Evolutionary conservation across 1,140 invertebrate genomes (phyloP), one percentile per base, ranked within the genome.

Genomic region (Bombus superbus): DNA sequence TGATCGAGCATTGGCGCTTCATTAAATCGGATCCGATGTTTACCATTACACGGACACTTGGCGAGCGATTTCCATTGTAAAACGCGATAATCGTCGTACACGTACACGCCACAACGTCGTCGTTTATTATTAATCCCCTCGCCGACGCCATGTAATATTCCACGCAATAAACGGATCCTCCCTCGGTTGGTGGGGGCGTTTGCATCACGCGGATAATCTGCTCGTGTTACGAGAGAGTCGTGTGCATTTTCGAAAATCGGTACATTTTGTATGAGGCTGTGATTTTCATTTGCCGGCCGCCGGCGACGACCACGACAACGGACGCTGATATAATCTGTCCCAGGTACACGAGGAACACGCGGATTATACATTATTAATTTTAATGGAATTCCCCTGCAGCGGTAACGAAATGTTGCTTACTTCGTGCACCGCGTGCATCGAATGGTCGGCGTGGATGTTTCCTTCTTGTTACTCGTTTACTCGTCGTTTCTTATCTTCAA

Each of bases 361-460:
- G 64, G 81, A 86, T 89, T 84, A 73, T 79, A 69, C 68, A 69
- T 89, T 89, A 87, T 90, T 90, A 90, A 90, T 89, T 90, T 89
- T 89, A 90, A 90, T 90, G 86, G 81, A 87, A 90, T 89, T 78
- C 75, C 59, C 73, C 62, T n/a, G 53, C 73, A 82, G 69, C 75
- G 66, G 76, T 73, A 83, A 89, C 87, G 69, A 81, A 78, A 72
- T 72, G 80, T 64, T 82, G 11, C n/a, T 32, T 25, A 15, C 47
- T 53, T 53, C 47, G 47, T 22, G n/a, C 22, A 15, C 10, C 22
- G 6, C 53, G 53, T 75, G 47, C 47, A 53, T 53, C 47, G 47
- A 53, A 53, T 53, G 47, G 18, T 53, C 47, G 47, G 5, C 47
- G 47, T 53, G 18, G 47, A 0, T 53, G 47, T 59, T 44, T 81